These are phyloP conservation scores for Mesocricetus auratus DNA, from an alignment of 2,113 vertebrate species.

Conservation along the genomic window DNA sequence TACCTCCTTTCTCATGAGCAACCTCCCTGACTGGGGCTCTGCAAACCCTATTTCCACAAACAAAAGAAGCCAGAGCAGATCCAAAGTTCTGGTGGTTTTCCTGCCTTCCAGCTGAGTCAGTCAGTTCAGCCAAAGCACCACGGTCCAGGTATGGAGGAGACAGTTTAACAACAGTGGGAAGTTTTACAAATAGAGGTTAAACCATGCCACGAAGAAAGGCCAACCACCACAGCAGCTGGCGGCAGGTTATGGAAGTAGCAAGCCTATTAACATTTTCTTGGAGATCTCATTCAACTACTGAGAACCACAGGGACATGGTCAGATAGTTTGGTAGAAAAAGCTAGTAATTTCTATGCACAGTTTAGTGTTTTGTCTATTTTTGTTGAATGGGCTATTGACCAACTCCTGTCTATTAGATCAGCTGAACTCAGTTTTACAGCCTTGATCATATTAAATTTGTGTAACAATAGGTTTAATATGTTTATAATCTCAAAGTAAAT, in stretches of 20 bases:
- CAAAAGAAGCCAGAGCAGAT: background rate
- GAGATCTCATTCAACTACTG: background rate
- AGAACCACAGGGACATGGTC: background rate
- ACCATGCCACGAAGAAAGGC: background rate
- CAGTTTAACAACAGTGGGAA: background rate
- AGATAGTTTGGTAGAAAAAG: background rate
- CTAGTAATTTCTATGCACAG: background rate
- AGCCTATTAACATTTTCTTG: background rate
- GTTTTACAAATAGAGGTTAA: background rate
- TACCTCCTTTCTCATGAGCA: background rate
- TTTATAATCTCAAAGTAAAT: background rate
- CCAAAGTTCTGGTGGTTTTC: background rate
- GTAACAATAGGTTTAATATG: background rate
- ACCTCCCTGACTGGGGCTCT: background rate
- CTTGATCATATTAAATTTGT: background rate
- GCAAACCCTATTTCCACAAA: background rate
- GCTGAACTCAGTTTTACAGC: background rate
- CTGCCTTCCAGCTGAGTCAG: background rate
- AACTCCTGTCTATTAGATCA: background rate
- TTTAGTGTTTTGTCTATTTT: background rate
- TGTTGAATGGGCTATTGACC: background rate
- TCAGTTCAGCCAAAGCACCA: background rate
- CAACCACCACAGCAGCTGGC: background rate
- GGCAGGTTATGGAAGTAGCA: background rate
- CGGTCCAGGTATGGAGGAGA: background rate